phyloP scores from a whole-genome alignment of 2,113 vertebrate genomes.

The Cyrtonyx montezumae region DNA sequence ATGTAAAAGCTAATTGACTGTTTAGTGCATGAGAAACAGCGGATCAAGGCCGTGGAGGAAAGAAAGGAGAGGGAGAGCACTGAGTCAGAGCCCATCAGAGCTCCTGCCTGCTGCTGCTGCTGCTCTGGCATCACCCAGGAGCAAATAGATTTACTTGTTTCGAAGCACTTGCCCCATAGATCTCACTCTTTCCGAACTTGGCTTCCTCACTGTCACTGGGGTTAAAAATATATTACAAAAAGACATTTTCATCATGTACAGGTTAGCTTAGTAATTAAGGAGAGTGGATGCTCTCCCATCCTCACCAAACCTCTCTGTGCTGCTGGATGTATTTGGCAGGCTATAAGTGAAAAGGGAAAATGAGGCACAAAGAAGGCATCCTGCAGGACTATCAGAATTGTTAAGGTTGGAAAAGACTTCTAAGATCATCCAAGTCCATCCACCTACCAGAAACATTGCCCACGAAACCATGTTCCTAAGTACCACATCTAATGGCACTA shows the following conservation, averaged over 20 bases:
- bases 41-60: not conserved
- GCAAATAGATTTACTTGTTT: not conserved
- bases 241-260: fast-evolving
- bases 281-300: not conserved
- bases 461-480: too few species aligned
- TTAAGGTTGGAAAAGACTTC: too few species aligned
- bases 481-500: not conserved
- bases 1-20: not conserved
- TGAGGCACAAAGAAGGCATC: not conserved
- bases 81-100: fast-evolving
- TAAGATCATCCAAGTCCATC: too few species aligned
- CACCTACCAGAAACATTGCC: too few species aligned
- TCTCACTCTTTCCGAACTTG: not conserved
- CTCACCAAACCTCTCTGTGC: not conserved
- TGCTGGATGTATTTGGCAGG: not conserved
- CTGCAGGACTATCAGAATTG: too few species aligned
- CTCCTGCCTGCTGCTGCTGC: not conserved
- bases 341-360: not conserved
- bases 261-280: not conserved
- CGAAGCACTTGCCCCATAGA: fast-evolving
- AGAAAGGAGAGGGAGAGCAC: not conserved
- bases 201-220: not conserved
- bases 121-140: not conserved
- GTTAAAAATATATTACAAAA: not conserved
- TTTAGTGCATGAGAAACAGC: not conserved